Conservation (phyloP, 2,888 invertebrate species). For the Panzeria rudis region DNA sequence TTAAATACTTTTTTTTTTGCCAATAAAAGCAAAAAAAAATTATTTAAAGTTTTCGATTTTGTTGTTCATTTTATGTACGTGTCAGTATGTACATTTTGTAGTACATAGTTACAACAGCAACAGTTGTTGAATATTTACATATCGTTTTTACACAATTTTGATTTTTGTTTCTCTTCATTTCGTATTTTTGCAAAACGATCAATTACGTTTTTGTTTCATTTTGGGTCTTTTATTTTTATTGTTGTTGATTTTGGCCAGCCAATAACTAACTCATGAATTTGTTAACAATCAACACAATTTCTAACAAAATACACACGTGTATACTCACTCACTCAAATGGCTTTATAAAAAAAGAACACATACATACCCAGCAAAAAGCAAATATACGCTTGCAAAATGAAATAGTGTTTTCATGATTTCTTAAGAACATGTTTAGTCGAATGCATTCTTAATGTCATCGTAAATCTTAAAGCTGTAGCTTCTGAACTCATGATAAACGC, state of each 20-base stretch:
- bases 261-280: background rate
- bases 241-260: background rate
- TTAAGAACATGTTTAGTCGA: too few relatives aligned
- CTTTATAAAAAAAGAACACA: background rate
- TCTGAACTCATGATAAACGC: too few relatives aligned
- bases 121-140: background rate
- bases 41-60: conserved; percentile 17
- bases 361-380: too few relatives aligned
- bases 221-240: background rate
- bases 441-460: too few relatives aligned
- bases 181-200: background rate
- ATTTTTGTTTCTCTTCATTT: background rate
- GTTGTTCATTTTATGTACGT: background rate
- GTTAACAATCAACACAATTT: background rate
- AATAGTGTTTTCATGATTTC: too few relatives aligned
- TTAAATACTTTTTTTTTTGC: background rate
- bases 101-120: background rate
- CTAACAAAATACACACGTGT: background rate
- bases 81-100: background rate
- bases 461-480: too few relatives aligned
- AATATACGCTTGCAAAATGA: too few relatives aligned
- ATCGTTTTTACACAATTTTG: background rate
- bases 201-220: background rate
- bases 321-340: background rate
- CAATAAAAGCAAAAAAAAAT: background rate